A percentile compares a stretch with the other conserved stretches of the same genome.
phyloP scores from a whole-genome alignment of 1,140 invertebrate genomes.

The Hermatobates lingyangjiaoensis region DNA sequence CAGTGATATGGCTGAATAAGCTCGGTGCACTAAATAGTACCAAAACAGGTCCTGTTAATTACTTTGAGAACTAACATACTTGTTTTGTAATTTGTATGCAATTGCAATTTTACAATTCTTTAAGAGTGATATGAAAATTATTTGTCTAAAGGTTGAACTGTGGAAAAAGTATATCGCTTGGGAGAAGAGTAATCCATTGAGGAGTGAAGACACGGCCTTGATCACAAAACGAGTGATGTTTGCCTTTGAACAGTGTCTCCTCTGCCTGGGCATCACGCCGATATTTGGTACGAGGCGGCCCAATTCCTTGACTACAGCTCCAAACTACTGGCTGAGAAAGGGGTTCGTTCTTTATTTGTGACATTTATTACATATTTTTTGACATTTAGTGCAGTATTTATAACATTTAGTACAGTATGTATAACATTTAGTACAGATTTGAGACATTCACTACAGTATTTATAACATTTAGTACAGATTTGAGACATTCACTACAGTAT shows the following conservation, averaged over 20 bases:
- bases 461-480: too few relatives aligned
- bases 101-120: background rate
- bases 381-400: background rate
- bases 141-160: slow-evolving; percentile 58
- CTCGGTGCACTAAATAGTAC: too few relatives aligned
- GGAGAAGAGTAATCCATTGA: slow-evolving; percentile 90
- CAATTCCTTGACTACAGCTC: slow-evolving; percentile 87
- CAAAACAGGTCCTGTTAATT: too few relatives aligned
- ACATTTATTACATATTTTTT: background rate
- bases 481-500: too few relatives aligned
- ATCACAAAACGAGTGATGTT: slow-evolving; percentile 92
- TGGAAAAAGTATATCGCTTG: slow-evolving; percentile 98
- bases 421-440: too few relatives aligned
- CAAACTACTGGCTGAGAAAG: slow-evolving; percentile 82
- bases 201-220: slow-evolving; percentile 84
- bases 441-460: too few relatives aligned
- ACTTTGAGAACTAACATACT: too few relatives aligned
- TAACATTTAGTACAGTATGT: background rate
- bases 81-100: too few relatives aligned
- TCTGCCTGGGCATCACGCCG: slow-evolving; percentile 95
- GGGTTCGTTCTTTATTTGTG: slow-evolving; percentile 34
- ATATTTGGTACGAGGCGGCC: slow-evolving; percentile 97
- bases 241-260: slow-evolving; percentile 91
- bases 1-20: too few relatives aligned
- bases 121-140: background rate